phyloP scores from a whole-genome alignment of 2,888 invertebrate genomes.

The Aleiodes testaceus region DNA sequence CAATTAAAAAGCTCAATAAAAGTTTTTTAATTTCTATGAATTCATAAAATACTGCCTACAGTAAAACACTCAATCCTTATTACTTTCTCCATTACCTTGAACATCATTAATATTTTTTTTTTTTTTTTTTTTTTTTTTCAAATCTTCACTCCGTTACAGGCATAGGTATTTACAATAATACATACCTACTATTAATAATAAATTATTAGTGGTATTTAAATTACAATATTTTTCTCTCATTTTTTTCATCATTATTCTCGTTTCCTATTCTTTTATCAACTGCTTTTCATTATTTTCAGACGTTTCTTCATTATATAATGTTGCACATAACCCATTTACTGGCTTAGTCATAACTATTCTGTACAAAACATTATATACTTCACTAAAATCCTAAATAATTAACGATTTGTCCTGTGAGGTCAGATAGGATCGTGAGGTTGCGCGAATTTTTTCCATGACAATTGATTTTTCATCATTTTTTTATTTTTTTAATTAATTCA shows the following conservation, averaged over 20 bases:
- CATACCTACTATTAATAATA: conserved; percentile 63
- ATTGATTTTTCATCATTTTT: conserved; percentile 20
- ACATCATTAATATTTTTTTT: too few species aligned
- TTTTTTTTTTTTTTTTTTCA: conserved; percentile 31
- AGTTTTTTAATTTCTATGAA: background rate
- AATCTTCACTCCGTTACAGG: conserved; percentile 55
- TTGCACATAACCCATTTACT: conserved; percentile 72
- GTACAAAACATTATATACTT: conserved; percentile 72
- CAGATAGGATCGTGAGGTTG: conserved; percentile 63
- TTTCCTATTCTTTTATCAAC: conserved; percentile 38
- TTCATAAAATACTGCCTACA: conserved; percentile 51
- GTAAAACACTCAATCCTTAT: conserved; percentile 53
- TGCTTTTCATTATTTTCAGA: conserved; percentile 14
- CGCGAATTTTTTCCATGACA: conserved; percentile 38
- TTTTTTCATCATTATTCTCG: background rate
- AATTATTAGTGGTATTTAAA: conserved; percentile 65
- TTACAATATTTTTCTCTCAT: conserved; percentile 66
- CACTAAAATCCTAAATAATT: conserved; percentile 64
- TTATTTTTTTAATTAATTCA: conserved; percentile 18
- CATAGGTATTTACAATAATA: conserved; percentile 70
- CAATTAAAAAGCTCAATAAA: too few species aligned
- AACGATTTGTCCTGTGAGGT: conserved; percentile 70
- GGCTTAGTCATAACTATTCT: conserved; percentile 69
- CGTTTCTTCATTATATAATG: conserved; percentile 65
- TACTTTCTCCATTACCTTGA: conserved; percentile 44